Evolutionary conservation across 92 coral and sea anemone genomes (phyloP).

Genomic region (Heteractis magnifica): DNA sequence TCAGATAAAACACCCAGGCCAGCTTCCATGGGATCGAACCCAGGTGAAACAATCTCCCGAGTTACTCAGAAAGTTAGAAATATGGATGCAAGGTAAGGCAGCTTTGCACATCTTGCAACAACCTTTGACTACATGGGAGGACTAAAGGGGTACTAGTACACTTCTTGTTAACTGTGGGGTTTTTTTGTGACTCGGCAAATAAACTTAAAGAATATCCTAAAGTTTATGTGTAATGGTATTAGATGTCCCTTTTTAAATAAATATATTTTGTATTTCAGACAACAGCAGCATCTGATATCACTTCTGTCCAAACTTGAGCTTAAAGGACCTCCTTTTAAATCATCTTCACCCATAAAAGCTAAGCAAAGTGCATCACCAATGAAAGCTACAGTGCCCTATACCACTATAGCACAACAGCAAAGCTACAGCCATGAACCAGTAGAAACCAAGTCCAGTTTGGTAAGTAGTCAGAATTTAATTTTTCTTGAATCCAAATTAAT

Average conservation of each 20-base stretch:
- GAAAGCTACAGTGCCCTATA: conserved; percentile 63
- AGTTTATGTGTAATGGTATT: too few relatives aligned
- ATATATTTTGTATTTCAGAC: conserved; percentile 43
- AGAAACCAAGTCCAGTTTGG: conserved; percentile 17
- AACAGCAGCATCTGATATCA: conserved; percentile 81
- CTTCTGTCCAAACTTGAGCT: conserved; percentile 84
- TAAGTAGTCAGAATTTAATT: background rate
- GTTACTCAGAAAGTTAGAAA: conserved; percentile 95
- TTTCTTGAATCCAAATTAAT: background rate
- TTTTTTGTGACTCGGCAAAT: too few relatives aligned
- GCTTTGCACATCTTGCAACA: too few relatives aligned
- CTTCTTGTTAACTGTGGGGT: too few relatives aligned
- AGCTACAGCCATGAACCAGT: conserved; percentile 17
- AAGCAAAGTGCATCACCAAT: conserved; percentile 46
- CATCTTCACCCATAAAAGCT: conserved; percentile 35
- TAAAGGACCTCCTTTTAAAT: conserved; percentile 64
- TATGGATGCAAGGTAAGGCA: conserved; percentile 90
- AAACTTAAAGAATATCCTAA: too few relatives aligned
- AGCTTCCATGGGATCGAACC: conserved; percentile 57
- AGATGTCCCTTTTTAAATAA: background rate
- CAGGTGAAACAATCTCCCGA: conserved; percentile 76
- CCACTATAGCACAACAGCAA: conserved; percentile 18
- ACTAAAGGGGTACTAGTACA: too few relatives aligned
- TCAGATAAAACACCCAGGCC: conserved; percentile 45
- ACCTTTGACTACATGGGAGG: too few relatives aligned